A percentile compares a stretch with the other conserved stretches of the same genome.
These are phyloP conservation scores for Dryobates pubescens DNA, from an alignment of 2,797 vertebrate species.

Conservation along the genomic window DNA sequence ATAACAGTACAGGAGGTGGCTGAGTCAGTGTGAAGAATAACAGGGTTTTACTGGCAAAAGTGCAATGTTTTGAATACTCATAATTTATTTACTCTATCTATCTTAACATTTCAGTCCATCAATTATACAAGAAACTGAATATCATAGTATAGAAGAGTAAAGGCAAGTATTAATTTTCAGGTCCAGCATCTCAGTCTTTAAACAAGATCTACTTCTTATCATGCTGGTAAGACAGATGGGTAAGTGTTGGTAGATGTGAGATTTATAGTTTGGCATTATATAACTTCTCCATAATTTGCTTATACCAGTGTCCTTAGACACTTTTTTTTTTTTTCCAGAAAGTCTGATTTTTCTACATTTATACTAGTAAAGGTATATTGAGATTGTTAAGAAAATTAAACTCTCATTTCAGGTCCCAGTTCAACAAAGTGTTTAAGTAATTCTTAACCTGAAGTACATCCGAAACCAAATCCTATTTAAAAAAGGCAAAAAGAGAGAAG, in stretches of 20 bases:
- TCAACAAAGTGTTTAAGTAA: slow-evolving; percentile 56
- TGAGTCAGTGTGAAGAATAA: slow-evolving; percentile 55
- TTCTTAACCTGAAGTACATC: slow-evolving; percentile 30
- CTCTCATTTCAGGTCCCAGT: slow-evolving; percentile 47
- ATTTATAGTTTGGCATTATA: slow-evolving; percentile 54
- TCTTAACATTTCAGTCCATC: slow-evolving; percentile 66
- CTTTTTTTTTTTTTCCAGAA: slow-evolving; percentile 51
- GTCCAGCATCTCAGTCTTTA: slow-evolving; percentile 46
- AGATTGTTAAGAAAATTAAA: slow-evolving; percentile 65
- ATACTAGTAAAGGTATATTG: slow-evolving; percentile 21
- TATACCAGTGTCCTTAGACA: slow-evolving; percentile 15
- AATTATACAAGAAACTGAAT: slow-evolving; percentile 72
- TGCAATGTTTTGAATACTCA: slow-evolving; percentile 68
- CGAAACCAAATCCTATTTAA: slow-evolving; percentile 15
- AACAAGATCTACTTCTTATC: slow-evolving; percentile 24
- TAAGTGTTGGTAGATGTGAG: slow-evolving; percentile 41
- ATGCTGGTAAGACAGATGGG: slow-evolving; percentile 21
- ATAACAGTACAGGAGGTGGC: neutral
- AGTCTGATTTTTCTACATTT: slow-evolving; percentile 47
- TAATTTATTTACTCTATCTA: slow-evolving; percentile 73
- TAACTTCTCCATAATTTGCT: slow-evolving; percentile 53
- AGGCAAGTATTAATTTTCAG: slow-evolving; percentile 25
- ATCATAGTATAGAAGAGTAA: slow-evolving; percentile 3
- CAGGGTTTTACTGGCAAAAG: slow-evolving; percentile 54
- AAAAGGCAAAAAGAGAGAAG: neutral